These are phyloP conservation scores for Atrina japonica DNA, from an alignment of 2,888 invertebrate species.

Conservation along the genomic window DNA sequence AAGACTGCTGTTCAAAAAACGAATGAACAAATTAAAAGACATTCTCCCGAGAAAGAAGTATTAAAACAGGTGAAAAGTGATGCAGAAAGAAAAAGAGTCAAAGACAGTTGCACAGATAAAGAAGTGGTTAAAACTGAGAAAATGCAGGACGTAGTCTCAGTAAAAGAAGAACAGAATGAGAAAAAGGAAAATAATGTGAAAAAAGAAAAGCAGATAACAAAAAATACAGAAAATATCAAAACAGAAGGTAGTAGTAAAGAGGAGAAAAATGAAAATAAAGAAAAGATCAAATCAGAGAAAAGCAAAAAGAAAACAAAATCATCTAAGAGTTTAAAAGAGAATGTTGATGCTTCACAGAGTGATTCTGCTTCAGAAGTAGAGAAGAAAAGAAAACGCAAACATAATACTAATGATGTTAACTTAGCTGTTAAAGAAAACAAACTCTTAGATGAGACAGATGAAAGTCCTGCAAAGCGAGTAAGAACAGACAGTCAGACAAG, in stretches of 20 bases:
- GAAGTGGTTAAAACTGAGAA: not conserved
- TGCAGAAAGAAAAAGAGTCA: slow-evolving; percentile 23
- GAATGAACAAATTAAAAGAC: slow-evolving; percentile 10
- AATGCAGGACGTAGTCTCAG: not conserved
- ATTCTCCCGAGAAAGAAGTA: not conserved
- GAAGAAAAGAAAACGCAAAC: slow-evolving; percentile 24
- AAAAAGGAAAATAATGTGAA: slow-evolving; percentile 74
- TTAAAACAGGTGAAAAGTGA: not conserved
- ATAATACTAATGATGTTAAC: slow-evolving; percentile 21
- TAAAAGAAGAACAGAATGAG: slow-evolving; percentile 40
- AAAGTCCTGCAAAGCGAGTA: slow-evolving; percentile 40
- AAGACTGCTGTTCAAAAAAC: slow-evolving; percentile 22
- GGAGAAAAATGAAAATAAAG: slow-evolving; percentile 25
- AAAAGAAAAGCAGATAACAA: slow-evolving; percentile 71
- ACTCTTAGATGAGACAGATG: slow-evolving; percentile 28
- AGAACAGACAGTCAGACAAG: slow-evolving; percentile 15
- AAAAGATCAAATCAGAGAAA: slow-evolving; percentile 20
- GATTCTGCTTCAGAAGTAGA: slow-evolving; percentile 15
- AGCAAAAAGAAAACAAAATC: slow-evolving; percentile 16
- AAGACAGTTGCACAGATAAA: no score
- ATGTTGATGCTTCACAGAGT: slow-evolving; percentile 39
- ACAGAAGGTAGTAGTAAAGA: slow-evolving; percentile 40
- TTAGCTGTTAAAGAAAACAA: slow-evolving; percentile 30
- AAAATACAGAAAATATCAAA: not conserved
- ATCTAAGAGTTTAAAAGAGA: slow-evolving; percentile 4